Percentiles rank a stretch among this genome's conserved stretches.
Evolutionary conservation across 2,797 vertebrate species (phyloP).

Genomic region (Kryptolebias ocellatus): DNA sequence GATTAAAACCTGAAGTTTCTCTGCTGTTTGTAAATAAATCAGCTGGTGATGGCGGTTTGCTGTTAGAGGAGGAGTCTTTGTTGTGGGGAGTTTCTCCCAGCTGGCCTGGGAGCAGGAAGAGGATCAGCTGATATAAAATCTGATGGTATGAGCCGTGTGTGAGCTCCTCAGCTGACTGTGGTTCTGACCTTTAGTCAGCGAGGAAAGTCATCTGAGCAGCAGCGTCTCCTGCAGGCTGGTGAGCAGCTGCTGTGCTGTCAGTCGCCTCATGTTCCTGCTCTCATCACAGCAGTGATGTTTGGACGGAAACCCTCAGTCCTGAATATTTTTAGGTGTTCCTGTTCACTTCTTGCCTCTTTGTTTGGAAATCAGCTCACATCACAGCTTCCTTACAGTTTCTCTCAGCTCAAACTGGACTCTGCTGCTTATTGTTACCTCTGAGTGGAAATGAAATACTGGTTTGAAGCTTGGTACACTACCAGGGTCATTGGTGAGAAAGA

Average conservation of each 20-base stretch:
- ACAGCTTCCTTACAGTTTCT: slow-evolving; percentile 16
- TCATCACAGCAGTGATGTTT: slow-evolving; percentile 7
- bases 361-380: slow-evolving; percentile 16
- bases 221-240: slow-evolving; percentile 43
- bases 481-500: neutral
- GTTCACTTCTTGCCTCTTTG: slow-evolving; percentile 46
- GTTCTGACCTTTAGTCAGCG: slow-evolving; percentile 49
- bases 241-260: slow-evolving; percentile 53
- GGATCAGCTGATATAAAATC: slow-evolving; percentile 3
- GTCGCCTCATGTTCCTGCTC: slow-evolving; percentile 25
- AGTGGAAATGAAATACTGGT: neutral
- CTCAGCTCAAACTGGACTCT: neutral
- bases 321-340: slow-evolving; percentile 34
- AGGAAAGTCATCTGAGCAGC: slow-evolving; percentile 40
- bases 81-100: neutral
- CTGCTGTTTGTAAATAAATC: too few species aligned
- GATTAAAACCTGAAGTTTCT: too few species aligned
- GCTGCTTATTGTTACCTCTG: neutral
- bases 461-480: too few species aligned
- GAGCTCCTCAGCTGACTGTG: slow-evolving; percentile 8
- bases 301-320: slow-evolving; percentile 22
- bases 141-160: neutral
- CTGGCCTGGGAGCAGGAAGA: slow-evolving; percentile 1
- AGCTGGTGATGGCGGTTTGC: neutral
- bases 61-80: neutral